These are phyloP conservation scores for Saguinus midas DNA, from an alignment of 2,113 vertebrate species.

Conservation along the genomic window DNA sequence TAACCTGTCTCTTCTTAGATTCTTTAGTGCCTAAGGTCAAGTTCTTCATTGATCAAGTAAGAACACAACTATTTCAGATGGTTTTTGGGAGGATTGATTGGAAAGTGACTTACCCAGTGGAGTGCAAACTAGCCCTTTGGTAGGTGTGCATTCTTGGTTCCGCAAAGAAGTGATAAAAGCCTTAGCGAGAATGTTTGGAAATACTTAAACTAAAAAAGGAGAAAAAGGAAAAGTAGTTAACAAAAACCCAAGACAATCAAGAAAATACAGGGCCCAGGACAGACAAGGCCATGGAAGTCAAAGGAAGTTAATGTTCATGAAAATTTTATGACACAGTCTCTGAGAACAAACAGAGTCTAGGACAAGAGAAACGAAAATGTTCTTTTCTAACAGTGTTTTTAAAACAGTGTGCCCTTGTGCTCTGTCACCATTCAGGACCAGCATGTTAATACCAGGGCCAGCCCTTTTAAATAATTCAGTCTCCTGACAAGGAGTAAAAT, in stretches of 20 bases:
- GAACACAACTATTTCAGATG: not conserved
- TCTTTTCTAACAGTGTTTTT: conserved; percentile 49
- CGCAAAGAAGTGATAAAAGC: not conserved
- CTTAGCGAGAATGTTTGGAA: not conserved
- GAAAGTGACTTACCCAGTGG: not conserved
- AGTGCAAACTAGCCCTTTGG: not conserved
- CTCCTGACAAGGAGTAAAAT: conserved; percentile 19
- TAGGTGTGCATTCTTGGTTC: not conserved
- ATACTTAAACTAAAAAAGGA: not conserved
- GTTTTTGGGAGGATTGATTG: not conserved
- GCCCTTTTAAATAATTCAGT: conserved; percentile 51
- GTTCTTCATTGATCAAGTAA: not conserved
- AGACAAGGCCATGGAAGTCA: not conserved
- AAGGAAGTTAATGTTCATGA: conserved; percentile 47
- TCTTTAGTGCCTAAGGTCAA: not conserved
- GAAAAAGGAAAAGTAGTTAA: not conserved
- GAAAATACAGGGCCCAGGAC: not conserved
- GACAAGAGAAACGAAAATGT: conserved; percentile 36
- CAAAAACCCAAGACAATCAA: not conserved
- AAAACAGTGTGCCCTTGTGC: conserved; percentile 27
- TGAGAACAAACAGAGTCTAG: not conserved
- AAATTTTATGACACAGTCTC: conserved; percentile 49
- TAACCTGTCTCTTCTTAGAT: not conserved
- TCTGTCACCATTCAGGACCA: not conserved
- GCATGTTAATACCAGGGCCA: conserved; percentile 4